Base-by-base conservation (phyloP, 2,888 invertebrate species). In the Petrolisthes manimaculis region DNA sequence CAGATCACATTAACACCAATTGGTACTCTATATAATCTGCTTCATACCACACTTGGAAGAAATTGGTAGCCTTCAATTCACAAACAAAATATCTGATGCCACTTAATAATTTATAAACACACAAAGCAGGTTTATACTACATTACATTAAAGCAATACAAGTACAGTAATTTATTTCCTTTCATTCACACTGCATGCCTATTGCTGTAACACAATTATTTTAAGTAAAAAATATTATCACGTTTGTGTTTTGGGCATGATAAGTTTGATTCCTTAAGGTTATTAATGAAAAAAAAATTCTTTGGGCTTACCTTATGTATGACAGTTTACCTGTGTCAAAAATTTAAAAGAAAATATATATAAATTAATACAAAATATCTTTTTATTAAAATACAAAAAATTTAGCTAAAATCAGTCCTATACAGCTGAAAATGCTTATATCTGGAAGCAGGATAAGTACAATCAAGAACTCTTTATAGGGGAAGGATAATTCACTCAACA, bases 401-500 rank as follows among this genome's bases (percentile, higher is more conserved):
- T 82, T 14, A 21, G 37, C 54, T 69, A 51, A 67, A 75, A 24
- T 55, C 71, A 53, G 56, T 75, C 77, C 53, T 61, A 81, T 82
- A 75, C 67, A 69, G 86, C 77, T 24, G 78, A 69, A 86, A 86
- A 80, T 86, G 81, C 67, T 82, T 82, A 82, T 74, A 82, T 86
- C 86, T 75, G 75, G 88, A 88, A 88, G 84, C 88, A 81, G 69
- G 88, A 79, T 83, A 88, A 88, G 88, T 88, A 88, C 88, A 74
- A 67, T 81, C 79, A 69, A 86, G 37, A 37, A 37, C 37, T 37
- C 37, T 37, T 37, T 37, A 37, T 37, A 37, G 37, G 37, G 37
- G 37, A 37, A 37, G 37, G 37, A 37, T 37, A 37, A 37, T 37
- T 37, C 37, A 37, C 37, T 37, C 37, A 37, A 37, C 37, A 37